Conservation (phyloP, 1,140 invertebrate genomes). For the Ceratitis capitata region DNA sequence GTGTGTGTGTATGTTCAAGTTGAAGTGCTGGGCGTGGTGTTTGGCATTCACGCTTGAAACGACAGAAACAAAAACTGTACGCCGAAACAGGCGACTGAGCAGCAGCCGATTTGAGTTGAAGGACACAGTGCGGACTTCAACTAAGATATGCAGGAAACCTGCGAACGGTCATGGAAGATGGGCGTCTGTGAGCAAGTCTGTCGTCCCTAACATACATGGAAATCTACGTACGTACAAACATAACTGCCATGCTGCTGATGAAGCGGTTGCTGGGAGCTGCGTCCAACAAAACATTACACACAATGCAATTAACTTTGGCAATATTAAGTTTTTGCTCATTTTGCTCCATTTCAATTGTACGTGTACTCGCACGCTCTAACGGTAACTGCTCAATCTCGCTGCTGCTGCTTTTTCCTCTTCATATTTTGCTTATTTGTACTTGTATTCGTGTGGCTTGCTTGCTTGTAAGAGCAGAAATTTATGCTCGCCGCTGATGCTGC, state of each 20-base stretch:
- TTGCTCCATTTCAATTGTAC: not conserved
- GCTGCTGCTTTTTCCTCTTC: not conserved
- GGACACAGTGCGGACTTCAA: not conserved
- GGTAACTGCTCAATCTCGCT: not conserved
- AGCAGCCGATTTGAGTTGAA: not conserved
- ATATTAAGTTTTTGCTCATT: conserved; percentile 30
- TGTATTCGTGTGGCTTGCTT: not conserved
- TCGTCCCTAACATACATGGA: not conserved
- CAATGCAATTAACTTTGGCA: conserved; percentile 26
- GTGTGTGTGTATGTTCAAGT: not conserved
- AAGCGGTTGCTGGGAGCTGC: not conserved
- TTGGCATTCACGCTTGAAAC: conserved; percentile 30
- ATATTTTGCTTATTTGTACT: no score
- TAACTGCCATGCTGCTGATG: not conserved
- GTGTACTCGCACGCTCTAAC: not conserved
- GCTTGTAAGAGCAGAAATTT: not conserved
- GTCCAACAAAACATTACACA: no score
- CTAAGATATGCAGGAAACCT: not conserved
- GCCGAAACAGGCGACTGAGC: not conserved
- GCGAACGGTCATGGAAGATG: not conserved
- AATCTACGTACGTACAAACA: not conserved
- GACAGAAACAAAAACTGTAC: conserved; percentile 19
- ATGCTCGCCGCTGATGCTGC: not conserved
- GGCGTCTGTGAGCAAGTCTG: not conserved
- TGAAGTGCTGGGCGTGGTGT: not conserved